These are phyloP conservation scores for Nanorana parkeri DNA, from an alignment of 2,113 vertebrate species.

Conservation along the genomic window DNA sequence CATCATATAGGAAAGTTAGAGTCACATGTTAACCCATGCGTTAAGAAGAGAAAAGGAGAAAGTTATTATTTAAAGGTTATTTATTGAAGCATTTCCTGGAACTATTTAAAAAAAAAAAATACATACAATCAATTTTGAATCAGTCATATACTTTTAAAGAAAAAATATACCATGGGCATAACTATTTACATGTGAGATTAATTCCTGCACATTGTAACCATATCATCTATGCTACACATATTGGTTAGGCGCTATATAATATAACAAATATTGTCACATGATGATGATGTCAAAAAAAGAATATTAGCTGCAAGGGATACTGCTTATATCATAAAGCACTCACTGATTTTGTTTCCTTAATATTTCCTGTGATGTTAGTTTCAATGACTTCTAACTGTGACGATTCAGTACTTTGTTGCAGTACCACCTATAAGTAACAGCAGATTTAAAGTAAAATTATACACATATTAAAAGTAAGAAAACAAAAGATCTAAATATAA, in stretches of 20 bases:
- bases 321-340: neutral
- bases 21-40: constrained; percentile 12
- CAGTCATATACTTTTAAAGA: neutral
- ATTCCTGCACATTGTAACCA: neutral
- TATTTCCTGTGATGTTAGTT: neutral
- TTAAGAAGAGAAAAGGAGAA: neutral
- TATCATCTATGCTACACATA: neutral
- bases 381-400: neutral
- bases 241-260: no score
- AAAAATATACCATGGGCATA: neutral
- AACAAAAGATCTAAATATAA: neutral
- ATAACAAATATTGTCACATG: no score
- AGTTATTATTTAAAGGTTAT: constrained; percentile 22
- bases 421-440: neutral
- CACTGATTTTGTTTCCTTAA: no score
- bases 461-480: neutral
- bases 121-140: neutral
- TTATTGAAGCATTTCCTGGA: constrained; percentile 26
- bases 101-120: neutral
- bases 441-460: neutral
- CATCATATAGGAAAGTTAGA: constrained; percentile 20
- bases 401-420: neutral
- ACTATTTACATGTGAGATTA: neutral
- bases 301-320: neutral
- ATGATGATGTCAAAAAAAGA: neutral